Evolutionary conservation across 2,797 vertebrate species (phyloP), one percentile per base, ranked within the genome.

Genomic region (Pangasius sanitwongsei): DNA sequence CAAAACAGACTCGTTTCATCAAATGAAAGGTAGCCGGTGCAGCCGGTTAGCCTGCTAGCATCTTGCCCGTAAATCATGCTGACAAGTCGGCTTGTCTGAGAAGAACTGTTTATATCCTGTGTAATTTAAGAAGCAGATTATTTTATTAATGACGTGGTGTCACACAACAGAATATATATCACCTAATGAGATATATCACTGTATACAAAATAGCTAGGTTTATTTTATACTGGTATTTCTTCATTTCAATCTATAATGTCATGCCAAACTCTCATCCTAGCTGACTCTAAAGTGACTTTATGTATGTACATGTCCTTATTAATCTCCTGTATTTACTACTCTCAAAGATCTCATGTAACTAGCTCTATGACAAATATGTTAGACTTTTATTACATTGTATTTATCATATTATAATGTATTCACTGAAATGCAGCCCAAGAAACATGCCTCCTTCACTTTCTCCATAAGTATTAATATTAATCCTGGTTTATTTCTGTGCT

Each of bases 21-120:
- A 11, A 55, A 7, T 25, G 25, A 57, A 50, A 18, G 15, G 34
- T 5, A 41, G n/a, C 44, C 74, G 74, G 70, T 74, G 23, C 75
- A 50, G 6, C n/a, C 70, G 20, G 75, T 57, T 86, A 89, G 84
- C 84, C 80, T 34, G 87, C n/a, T 86, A 86, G 65, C 88, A 72
- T 82, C 88, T 77, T 72, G 31, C 5, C 0, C 6, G 2, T 81
- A 11, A 88, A 44, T 57, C 37, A 50, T 25, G 3, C 13, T 53
- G 63, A 55, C 44, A 28, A 23, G 34, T 81, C 37, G 16, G 69
- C 20, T 74, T 77, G 74, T 77, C 12, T 13, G 55, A 37, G 4
- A 65, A 18, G 1, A 23, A 5, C n/a, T 41, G 55, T 59, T 63
- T 20, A 61, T 41, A 1, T 59, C 20, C 2, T 41, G 37, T 83